Base-by-base conservation (phyloP, 2,797 vertebrate genomes). In the Neomorphus geoffroyi region DNA sequence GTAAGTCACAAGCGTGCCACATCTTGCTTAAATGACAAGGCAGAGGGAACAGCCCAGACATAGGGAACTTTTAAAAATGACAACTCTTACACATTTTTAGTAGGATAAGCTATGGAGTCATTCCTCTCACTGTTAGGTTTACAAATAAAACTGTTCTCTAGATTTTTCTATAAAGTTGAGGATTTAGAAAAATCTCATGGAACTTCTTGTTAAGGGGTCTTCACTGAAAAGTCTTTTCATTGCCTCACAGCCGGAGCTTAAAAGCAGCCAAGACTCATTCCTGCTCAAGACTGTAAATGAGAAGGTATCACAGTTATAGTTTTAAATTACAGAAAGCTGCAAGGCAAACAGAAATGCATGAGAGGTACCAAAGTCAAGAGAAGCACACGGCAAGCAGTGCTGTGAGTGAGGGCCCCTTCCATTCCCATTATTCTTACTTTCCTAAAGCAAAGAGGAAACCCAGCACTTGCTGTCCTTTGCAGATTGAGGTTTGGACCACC, bases 321-420 rank as follows among this genome's bases (percentile, higher is more conserved):
- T 88, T 72, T 56, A 80, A 80, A 67, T 16, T 32, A 35, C 22
- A 88, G 45, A 56, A 77, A 41, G 11, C 53, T 69, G 46, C 30
- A 51, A 65, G 62, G 57, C 41, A 86, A 82, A 43, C 1, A 45
- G 14, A 2, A 37, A 66, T 4, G 21, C 23, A 23, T 1, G 19
- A 69, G 54, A 79, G 43, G 57, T 54, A 78, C 22, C 13, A 22
- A 72, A 89, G 61, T 28, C 54, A 62, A 48, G 43, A 64, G 57
- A n/a, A 86, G 35, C 5, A 3, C 32, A 41, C 1, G 3, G 39
- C 1, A 23, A 18, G 39, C 1, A 26, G 21, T 46, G 30, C 33
- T 14, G 11, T 9, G 41, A 78, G 16, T 71, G 45, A 80, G 80
- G 24, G 43, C 22, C 56, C n/a, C 33, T 62, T 73, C 56, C n/a